A percentile compares a stretch with the other conserved stretches of the same genome.
Evolutionary conservation across 2,797 vertebrate genomes (phyloP).

Genomic region (Dicrostonyx torquatus): DNA sequence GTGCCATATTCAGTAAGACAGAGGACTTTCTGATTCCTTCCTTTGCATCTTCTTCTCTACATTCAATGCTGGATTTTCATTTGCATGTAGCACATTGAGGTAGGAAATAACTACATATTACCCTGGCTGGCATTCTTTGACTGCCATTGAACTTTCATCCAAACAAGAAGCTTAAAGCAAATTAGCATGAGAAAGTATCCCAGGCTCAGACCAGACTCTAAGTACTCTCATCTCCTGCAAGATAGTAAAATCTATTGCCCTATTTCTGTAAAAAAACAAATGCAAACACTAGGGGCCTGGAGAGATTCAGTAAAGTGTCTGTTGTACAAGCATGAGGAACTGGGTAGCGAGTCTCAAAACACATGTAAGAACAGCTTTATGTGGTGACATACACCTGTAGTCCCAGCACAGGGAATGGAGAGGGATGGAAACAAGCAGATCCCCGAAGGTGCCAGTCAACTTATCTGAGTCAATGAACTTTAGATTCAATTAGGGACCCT

Average conservation of each 20-base stretch:
- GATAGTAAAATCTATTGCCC: constrained; percentile 60
- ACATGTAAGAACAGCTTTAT: neutral
- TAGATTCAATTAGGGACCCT: neutral
- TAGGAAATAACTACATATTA: constrained; percentile 43
- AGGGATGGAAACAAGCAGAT: neutral
- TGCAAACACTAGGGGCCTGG: neutral
- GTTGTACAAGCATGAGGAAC: neutral
- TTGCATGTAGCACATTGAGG: constrained; percentile 63
- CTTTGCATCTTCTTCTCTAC: constrained; percentile 35
- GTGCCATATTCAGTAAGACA: constrained; percentile 41
- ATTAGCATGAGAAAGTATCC: constrained; percentile 36
- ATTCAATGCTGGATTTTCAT: constrained; percentile 53
- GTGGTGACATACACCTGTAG: neutral
- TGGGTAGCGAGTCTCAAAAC: neutral
- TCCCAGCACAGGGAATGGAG: neutral
- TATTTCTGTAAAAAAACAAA: constrained; percentile 25
- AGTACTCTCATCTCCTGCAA: constrained; percentile 61
- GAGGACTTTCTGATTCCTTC: neutral
- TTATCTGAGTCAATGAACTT: neutral
- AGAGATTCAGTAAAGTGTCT: neutral
- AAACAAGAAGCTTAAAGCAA: constrained; percentile 32
- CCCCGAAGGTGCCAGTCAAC: neutral
- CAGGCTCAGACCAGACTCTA: constrained; percentile 24
- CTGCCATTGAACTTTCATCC: neutral
- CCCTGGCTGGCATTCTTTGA: neutral